Base-by-base conservation (phyloP, 1,140 invertebrate genomes). In the Helicoverpa armigera region DNA sequence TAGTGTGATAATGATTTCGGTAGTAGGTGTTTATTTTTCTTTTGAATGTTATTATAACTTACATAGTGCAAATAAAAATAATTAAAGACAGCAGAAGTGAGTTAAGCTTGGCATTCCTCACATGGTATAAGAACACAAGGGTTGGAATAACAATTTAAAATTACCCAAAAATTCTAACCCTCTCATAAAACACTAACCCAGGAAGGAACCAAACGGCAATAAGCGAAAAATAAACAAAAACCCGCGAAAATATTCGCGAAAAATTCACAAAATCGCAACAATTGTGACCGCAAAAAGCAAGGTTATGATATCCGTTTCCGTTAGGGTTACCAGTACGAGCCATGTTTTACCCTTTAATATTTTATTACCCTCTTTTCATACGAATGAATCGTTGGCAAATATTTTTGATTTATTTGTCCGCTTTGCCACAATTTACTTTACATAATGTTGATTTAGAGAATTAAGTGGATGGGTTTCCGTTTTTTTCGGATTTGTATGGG, bases 291-390 rank as follows among this genome's bases (percentile, higher is more conserved):
- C 88, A 90, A 89, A 88, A 82, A 89, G 82, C 79, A 35, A 69
- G 74, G 80, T 80, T 82, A 82, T 86, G 83, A 85, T 82, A 86
- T 88, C 82, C 83, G 79, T 82, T 87, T 91, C 89, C 89, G 83
- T 83, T 77, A 73, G 89, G 90, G 90, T 90, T 88, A 79, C 85
- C 81, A 82, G 82, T 78, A 67, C 11, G 31, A 18, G 82, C 75
- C 80, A 85, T 86, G 81, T 87, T 89, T 83, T 82, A 78, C 81
- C 82, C 82, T 81, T 77, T 69, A 78, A 83, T 82, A 86, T 88
- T 88, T 86, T 83, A 82, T 83, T 85, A 78, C 70, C 76, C 76
- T 69, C 74, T 54, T 77, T 77, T 78, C 65, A 78, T 67, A 77
- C 61, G 77, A 79, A 79, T 73, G 54, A 31, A 35, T 80, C 85